Base-by-base conservation (phyloP, 2,113 vertebrate species). In the Thunnus maccoyii region DNA sequence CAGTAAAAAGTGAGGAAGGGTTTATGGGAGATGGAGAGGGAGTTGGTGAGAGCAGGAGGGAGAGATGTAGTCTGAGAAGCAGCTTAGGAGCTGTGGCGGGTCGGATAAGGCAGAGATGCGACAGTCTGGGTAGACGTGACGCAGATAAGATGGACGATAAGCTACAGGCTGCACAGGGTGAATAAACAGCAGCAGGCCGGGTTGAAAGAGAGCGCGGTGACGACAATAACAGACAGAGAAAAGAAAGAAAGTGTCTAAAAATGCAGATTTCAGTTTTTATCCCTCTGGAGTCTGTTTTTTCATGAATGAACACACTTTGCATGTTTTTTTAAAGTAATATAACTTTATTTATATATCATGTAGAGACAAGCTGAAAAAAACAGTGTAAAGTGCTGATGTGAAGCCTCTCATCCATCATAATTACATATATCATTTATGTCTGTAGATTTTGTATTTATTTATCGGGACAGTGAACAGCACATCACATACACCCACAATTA, bases 111-210 rank as follows among this genome's bases (percentile, higher is more conserved):
- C 4, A 1, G 47, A 32, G 77, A 67, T 17, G 55, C 32, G 12
- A 63, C 73, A 58, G 68, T 81, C 50, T 48, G 81, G 41, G 65
- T 68, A 25, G 84, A 85, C 10, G 63, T 68, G 62, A 62, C 4
- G 44, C 20, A 17, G 81, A 91, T 86, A 11, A 81, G 84, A 69
- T 50, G 73, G 51, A 25, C 20, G 50, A 89, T 84, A 70, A 86
- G 72, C 46, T 12, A 1, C 13, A 2, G 46, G 72, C 50, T 6
- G 36, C 60, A 16, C 60, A 3, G 60, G 62, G 62, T 46, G 58
- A 69, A 70, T 60, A 64, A 73, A 83, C 3, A 27, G 52, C 73
- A 52, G 72, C 48, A n/a, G 56, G n/a, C 15, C 15, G 2, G 10
- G 48, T 7, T 3, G 48, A 57, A 22, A 54, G 60, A 22, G 30